Conservation (phyloP, 2,797 vertebrate genomes). For the Chaetophractus vellerosus region DNA sequence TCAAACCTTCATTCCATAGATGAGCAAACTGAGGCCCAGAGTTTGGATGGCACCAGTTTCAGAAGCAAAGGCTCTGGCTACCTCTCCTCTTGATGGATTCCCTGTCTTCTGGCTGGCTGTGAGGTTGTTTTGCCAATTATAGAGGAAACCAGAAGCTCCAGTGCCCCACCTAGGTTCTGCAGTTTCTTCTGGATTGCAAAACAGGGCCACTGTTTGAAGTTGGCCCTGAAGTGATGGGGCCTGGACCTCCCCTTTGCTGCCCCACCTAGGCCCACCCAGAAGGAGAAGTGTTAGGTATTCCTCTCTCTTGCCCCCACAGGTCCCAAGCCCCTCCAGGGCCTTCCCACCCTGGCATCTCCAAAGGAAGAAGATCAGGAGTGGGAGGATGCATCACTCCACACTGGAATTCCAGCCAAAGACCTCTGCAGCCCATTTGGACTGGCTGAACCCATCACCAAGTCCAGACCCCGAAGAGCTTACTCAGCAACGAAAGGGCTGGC, state of each 20-base stretch:
- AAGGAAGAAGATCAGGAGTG: not conserved
- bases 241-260: not conserved
- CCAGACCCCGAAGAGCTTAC: not conserved
- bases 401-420: not conserved
- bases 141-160: not conserved
- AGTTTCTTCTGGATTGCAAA: constrained; percentile 54
- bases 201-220: not conserved
- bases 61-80: not conserved
- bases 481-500: constrained; percentile 11
- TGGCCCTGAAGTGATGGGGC: not conserved
- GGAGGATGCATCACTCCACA: not conserved
- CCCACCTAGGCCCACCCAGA: not conserved
- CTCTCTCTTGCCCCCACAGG: not conserved
- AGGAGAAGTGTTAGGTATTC: not conserved
- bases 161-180: not conserved
- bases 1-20: not conserved
- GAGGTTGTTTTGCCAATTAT: not conserved
- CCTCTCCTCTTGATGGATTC: not conserved
- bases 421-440: not conserved
- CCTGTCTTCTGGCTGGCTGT: not conserved
- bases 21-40: not conserved
- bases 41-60: not conserved
- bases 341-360: not conserved
- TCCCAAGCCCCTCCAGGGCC: not conserved
- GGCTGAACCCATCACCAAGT: not conserved